These are phyloP conservation scores for Arremon aurantiirostris DNA, from an alignment of 2,797 vertebrate species.

Conservation along the genomic window DNA sequence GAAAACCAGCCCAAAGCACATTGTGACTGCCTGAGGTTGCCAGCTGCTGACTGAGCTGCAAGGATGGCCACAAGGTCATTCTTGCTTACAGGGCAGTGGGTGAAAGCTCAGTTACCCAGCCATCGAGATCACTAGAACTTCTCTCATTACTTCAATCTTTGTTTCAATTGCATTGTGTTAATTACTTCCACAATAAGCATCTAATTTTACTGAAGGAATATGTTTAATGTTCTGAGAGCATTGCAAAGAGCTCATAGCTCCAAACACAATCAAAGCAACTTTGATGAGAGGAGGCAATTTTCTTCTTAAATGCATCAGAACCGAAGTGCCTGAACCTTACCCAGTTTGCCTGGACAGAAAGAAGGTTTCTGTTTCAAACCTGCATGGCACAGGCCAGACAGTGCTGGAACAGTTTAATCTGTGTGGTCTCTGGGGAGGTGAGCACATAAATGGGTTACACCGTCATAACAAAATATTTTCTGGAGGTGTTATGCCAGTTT, in stretches of 20 bases:
- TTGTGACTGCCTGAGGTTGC: background rate
- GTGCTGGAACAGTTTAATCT: accelerated
- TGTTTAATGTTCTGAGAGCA: background rate
- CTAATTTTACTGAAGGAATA: background rate
- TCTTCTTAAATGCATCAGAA: background rate
- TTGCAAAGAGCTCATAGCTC: background rate
- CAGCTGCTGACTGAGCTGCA: background rate
- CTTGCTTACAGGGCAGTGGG: background rate
- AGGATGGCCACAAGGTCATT: background rate
- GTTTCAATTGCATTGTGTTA: background rate
- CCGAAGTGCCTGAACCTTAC: background rate
- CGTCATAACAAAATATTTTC: background rate
- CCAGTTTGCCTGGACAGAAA: background rate
- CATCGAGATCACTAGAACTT: background rate
- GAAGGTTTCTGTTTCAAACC: background rate
- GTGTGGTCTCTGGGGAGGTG: background rate
- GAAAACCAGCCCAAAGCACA: background rate
- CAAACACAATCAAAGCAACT: background rate
- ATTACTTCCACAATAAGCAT: background rate
- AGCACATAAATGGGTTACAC: background rate
- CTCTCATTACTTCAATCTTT: background rate
- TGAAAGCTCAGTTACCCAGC: background rate
- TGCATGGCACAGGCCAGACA: background rate
- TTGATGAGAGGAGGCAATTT: background rate
- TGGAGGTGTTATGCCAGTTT: background rate